A percentile compares a stretch with the other conserved stretches of the same genome.
phyloP scores from a whole-genome alignment of 2,797 vertebrate species.

The Bothrops alternatus region DNA sequence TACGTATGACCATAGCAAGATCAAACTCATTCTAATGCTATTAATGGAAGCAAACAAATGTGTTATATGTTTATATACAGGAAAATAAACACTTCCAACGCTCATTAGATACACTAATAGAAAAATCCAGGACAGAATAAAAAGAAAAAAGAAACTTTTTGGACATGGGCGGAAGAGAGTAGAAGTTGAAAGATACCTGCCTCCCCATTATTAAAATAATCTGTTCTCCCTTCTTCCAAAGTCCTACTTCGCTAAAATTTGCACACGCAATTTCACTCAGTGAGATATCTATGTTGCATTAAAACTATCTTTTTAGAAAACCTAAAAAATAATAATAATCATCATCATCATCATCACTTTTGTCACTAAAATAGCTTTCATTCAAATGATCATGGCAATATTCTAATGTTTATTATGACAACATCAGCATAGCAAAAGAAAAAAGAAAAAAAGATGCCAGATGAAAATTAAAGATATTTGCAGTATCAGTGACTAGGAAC shows the following conservation, averaged over 20 bases:
- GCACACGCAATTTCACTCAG: neutral
- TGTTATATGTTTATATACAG: neutral
- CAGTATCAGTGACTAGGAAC: slow-evolving; percentile 19
- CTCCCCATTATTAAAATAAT: neutral
- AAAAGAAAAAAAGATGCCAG: slow-evolving; percentile 25
- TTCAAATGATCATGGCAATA: slow-evolving; percentile 27
- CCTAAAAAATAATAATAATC: neutral
- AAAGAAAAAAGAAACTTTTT: neutral
- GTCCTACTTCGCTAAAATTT: neutral
- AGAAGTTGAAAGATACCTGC: neutral
- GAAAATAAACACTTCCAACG: neutral
- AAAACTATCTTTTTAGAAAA: neutral
- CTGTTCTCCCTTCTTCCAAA: neutral
- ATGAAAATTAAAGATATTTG: slow-evolving; percentile 34
- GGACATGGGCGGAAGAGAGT: neutral
- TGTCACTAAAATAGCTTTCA: slow-evolving; percentile 9
- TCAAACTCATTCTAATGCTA: neutral
- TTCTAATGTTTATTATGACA: slow-evolving; percentile 12
- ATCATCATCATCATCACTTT: neutral
- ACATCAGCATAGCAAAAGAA: slow-evolving; percentile 22
- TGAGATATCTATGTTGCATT: neutral
- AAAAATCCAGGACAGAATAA: neutral
- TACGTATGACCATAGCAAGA: neutral
- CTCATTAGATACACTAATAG: neutral
- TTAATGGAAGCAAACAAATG: neutral